Evolutionary conservation across 37 sponge, comb jelly and placozoan genomes (phyloP).

Genomic region (Cliona cf. orientalis): DNA sequence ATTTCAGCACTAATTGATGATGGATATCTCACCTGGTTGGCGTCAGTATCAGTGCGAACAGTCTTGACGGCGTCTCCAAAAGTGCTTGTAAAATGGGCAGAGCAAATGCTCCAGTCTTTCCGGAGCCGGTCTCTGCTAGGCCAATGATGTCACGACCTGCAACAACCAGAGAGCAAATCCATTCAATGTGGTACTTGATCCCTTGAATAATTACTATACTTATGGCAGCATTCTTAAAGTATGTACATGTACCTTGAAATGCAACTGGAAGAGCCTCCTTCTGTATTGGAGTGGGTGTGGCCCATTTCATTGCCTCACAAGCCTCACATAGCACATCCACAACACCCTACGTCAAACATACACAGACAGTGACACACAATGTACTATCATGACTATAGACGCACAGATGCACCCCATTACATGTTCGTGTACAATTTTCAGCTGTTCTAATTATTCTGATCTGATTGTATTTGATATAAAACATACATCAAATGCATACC

Average conservation of each 20-base stretch:
- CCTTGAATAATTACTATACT: too few species aligned
- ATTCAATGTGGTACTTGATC: neutral
- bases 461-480: too few species aligned
- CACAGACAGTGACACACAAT: neutral
- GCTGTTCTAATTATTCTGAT: too few species aligned
- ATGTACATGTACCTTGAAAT: constrained; percentile 62
- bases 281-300: constrained; percentile 90
- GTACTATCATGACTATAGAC: too few species aligned
- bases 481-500: too few species aligned
- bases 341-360: constrained; percentile 68
- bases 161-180: too few species aligned
- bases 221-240: too few species aligned
- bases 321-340: constrained; percentile 92
- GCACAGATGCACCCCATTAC: too few species aligned
- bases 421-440: too few species aligned
- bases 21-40: constrained; percentile 94
- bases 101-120: constrained; percentile 97
- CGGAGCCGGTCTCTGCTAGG: constrained; percentile 98
- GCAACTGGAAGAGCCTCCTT: constrained; percentile 92
- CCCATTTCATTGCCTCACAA: constrained; percentile 85
- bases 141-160: constrained; percentile 94
- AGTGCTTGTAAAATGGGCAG: constrained; percentile 94
- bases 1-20: too few species aligned
- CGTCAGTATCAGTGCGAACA: constrained; percentile 97
- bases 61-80: constrained; percentile 82